A percentile compares a stretch with the other conserved stretches of the same genome.
phyloP scores from a whole-genome alignment of 64 coral and sea anemone genomes.

The Montipora cactus region DNA sequence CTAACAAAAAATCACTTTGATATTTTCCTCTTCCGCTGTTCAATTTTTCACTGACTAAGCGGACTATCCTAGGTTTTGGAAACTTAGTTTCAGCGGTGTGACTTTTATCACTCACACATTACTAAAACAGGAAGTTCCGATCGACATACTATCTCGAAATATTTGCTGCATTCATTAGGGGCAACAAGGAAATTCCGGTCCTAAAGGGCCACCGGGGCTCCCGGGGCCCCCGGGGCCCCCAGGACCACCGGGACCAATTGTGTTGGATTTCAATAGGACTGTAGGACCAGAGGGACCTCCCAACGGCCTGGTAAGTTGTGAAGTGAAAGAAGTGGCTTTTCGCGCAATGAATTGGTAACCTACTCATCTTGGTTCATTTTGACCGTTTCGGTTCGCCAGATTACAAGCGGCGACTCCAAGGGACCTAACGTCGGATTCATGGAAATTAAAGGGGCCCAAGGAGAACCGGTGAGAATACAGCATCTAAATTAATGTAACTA shows the following conservation, averaged over 20 bases:
- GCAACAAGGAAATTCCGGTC: not conserved
- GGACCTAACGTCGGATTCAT: conserved; percentile 25
- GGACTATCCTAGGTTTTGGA: too few relatives aligned
- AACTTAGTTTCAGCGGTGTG: too few relatives aligned
- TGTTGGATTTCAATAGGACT: not conserved
- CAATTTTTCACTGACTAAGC: too few relatives aligned
- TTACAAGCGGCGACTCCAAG: not conserved
- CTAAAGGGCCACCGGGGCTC: not conserved
- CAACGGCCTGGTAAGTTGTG: not conserved
- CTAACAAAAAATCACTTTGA: too few relatives aligned
- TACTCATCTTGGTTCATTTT: not conserved
- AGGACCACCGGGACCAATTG: conserved; percentile 7
- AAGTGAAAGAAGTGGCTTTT: not conserved
- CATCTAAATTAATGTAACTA: too few relatives aligned
- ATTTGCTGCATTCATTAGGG: not conserved
- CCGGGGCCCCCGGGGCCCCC: conserved; percentile 9
- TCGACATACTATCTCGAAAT: not conserved
- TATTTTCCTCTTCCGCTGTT: too few relatives aligned
- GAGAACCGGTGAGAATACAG: conserved; percentile 13
- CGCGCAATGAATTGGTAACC: not conserved
- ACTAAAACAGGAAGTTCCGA: not conserved
- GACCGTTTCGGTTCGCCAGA: not conserved
- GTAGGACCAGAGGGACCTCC: not conserved
- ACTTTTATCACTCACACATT: not conserved
- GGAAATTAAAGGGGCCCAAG: not conserved